Percentiles rank a stretch among this genome's conserved stretches.
These are phyloP conservation scores for Planococcus citri DNA, from an alignment of 1,140 invertebrate species.

Conservation along the genomic window DNA sequence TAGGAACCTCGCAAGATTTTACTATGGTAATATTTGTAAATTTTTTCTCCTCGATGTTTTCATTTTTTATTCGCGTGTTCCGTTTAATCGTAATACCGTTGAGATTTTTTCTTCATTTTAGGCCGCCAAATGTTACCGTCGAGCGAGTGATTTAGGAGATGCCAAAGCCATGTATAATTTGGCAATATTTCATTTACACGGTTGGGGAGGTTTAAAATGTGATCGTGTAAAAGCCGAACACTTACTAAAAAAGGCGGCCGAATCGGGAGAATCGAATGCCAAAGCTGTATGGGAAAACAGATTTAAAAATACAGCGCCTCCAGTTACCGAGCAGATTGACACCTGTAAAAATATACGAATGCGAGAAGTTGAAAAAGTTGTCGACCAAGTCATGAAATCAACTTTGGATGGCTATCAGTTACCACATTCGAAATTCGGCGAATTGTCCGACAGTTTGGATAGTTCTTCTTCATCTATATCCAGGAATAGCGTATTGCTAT, in stretches of 20 bases:
- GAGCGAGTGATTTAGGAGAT: slow-evolving; percentile 43
- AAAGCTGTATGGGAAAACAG: slow-evolving; percentile 36
- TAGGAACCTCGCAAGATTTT: slow-evolving; percentile 43
- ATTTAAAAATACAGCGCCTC: slow-evolving; percentile 19
- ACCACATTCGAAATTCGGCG: not conserved
- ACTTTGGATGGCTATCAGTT: not conserved
- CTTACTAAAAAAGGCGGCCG: slow-evolving; percentile 42
- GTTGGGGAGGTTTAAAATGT: slow-evolving; percentile 39
- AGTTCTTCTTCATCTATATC: not conserved
- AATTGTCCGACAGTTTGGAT: not conserved
- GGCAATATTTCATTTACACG: slow-evolving; percentile 48
- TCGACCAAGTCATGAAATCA: not conserved
- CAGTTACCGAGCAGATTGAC: not conserved
- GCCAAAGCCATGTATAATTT: slow-evolving; percentile 48
- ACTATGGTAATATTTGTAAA: slow-evolving; percentile 35
- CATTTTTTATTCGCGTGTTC: slow-evolving; percentile 18
- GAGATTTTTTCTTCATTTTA: slow-evolving; percentile 31
- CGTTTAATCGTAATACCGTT: not conserved
- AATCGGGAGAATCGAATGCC: slow-evolving; percentile 43
- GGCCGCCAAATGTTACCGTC: slow-evolving; percentile 45
- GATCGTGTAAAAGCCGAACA: slow-evolving; percentile 37
- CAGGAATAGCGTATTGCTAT: not conserved
- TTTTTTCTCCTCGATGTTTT: not conserved
- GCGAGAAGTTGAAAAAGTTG: not conserved
- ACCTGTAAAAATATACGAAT: not conserved